phyloP scores from a whole-genome alignment of 2,888 invertebrate species.

The Pristionchus exspectatus region DNA sequence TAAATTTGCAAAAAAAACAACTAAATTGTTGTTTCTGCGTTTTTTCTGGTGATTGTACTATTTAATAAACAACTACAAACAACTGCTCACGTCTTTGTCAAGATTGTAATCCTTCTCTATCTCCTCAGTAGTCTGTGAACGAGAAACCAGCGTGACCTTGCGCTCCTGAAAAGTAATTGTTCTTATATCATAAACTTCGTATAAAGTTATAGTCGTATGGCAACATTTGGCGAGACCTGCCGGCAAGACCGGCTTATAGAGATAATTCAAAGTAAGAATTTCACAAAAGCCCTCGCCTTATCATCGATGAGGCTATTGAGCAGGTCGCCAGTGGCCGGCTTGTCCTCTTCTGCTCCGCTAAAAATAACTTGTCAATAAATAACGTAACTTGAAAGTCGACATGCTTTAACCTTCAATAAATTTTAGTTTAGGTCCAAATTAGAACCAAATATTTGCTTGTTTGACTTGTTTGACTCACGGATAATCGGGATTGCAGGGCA shows the following conservation, averaged over 20 bases:
- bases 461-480: not conserved
- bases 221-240: not conserved
- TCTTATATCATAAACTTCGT: not conserved
- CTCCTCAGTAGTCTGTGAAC: not conserved
- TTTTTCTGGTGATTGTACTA: too few relatives aligned
- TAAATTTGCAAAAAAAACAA: too few relatives aligned
- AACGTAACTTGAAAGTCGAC: too few relatives aligned
- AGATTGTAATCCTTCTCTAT: not conserved
- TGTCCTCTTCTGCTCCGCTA: not conserved
- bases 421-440: too few relatives aligned
- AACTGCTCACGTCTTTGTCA: too few relatives aligned
- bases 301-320: not conserved
- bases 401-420: too few relatives aligned
- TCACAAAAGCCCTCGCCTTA: not conserved
- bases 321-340: not conserved
- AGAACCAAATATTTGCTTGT: not conserved
- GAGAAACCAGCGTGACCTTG: constrained; percentile 6
- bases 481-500: constrained; percentile 5
- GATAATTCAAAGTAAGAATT: not conserved
- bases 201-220: not conserved
- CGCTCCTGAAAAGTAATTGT: not conserved
- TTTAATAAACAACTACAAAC: too few relatives aligned
- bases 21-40: too few relatives aligned
- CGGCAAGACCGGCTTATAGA: not conserved
- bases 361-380: not conserved